Evolutionary conservation across 2,888 invertebrate species (phyloP), one percentile per base, ranked within the genome.

Genomic region (Mythimna ferrago): DNA sequence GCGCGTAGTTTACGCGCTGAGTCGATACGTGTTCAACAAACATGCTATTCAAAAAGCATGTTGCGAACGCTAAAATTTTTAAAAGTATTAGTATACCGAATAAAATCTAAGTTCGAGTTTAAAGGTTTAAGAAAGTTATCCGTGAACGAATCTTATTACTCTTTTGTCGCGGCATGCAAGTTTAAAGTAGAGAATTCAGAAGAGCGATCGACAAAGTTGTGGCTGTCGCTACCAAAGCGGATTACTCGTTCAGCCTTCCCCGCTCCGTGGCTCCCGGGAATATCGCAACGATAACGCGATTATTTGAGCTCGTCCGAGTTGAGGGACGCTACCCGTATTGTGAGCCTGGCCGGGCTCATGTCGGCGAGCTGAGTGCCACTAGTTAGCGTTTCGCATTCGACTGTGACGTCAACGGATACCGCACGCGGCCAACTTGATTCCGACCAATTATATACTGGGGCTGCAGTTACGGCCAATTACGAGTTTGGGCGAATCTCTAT

Each of bases 191-290:
- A 89, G 88, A 91, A 90, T 91, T 89, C 83, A 86, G 88, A 89
- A 90, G 92, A 92, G 91, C 90, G 91, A 92, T 93, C 92, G 91
- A 86, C 89, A 89, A 93, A 94, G 92, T 93, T 94, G 86, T 80
- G 87, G 86, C 87, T 89, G 90, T 90, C 89, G 87, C 86, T 89
- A 88, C 89, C 89, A 89, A 93, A 92, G 92, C 89, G 92, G 93
- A 94, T 94, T 93, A 92, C 89, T 89, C 81, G 87, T 81, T 79
- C 82, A 80, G 88, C 83, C 86, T 86, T 88, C 86, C 84, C 82
- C 78, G 83, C 85, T 86, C 79, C 78, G 86, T 82, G 87, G 85
- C 89, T 88, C 87, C 75, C 70, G 87, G 86, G 87, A 89, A 85
- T 86, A 88, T 89, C 89, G 89, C 88, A 88, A 89, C 90, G 87